These are phyloP conservation scores for Leptodactylus fuscus DNA, from an alignment of 2,113 vertebrate genomes.

Conservation along the genomic window DNA sequence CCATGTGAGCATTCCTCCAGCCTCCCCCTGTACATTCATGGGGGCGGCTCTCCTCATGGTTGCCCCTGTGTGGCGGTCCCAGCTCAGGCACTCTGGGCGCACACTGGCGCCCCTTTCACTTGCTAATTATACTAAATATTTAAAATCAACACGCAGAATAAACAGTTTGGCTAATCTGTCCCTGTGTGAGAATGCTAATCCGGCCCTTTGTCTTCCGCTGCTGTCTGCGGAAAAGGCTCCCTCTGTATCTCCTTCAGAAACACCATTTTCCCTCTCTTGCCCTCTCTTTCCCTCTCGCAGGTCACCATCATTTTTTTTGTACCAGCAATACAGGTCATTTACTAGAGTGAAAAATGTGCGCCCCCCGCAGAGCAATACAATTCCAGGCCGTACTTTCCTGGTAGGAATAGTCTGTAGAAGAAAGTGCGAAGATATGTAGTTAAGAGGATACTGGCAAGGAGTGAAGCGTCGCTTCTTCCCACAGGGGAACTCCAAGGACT, in stretches of 20 bases:
- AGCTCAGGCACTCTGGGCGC: conserved; percentile 21
- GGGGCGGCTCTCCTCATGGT: conserved; percentile 38
- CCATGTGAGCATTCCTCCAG: not conserved
- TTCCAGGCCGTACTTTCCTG: not conserved
- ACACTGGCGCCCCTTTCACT: conserved; percentile 72
- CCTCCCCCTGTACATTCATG: conserved; percentile 11
- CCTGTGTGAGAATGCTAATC: conserved; percentile 75
- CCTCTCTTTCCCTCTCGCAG: conserved; percentile 31
- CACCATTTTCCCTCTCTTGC: not conserved
- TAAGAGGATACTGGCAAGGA: conserved; percentile 1
- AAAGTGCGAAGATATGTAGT: not conserved
- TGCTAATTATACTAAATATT: conserved; percentile 84
- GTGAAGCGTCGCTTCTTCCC: not conserved
- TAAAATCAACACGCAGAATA: conserved; percentile 75
- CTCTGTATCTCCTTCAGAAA: conserved; percentile 8
- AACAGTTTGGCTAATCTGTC: conserved; percentile 69
- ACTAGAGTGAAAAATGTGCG: not conserved
- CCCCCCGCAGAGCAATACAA: conserved; percentile 13
- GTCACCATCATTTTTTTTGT: conserved; percentile 30
- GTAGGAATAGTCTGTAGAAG: not conserved
- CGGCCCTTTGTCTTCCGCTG: conserved; percentile 67
- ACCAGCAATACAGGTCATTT: conserved; percentile 1
- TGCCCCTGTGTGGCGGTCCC: conserved; percentile 22
- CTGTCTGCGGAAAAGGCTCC: conserved; percentile 35
- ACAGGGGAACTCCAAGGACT: too few relatives aligned